Evolutionary conservation across 2,113 vertebrate genomes (phyloP).

Genomic region (Pogonocichla stellata): DNA sequence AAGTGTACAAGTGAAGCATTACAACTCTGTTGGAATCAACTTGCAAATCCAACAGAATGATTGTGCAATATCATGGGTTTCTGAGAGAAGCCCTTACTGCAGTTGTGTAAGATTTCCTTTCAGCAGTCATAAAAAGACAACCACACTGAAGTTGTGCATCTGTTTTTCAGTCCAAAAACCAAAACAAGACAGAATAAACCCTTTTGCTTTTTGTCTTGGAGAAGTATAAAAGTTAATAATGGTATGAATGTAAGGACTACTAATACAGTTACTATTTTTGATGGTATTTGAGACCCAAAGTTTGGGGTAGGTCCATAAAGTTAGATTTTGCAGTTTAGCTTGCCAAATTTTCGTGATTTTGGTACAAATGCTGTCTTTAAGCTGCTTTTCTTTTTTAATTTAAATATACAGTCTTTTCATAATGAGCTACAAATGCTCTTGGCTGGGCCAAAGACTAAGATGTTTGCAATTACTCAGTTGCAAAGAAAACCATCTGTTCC

Average conservation of each 20-base stretch:
- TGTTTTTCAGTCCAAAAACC: neutral
- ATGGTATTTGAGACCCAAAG: neutral
- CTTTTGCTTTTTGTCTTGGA: neutral
- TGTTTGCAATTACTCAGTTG: neutral
- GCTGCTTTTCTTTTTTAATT: neutral
- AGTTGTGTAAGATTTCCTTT: neutral
- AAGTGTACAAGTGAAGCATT: slow-evolving; percentile 9
- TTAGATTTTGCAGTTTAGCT: neutral
- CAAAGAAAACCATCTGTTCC: slow-evolving; percentile 35
- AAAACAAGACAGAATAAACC: neutral
- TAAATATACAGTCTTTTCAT: neutral
- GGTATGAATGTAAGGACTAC: neutral
- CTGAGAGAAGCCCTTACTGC: slow-evolving; percentile 8
- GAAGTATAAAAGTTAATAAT: neutral
- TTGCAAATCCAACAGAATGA: neutral
- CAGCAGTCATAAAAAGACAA: neutral
- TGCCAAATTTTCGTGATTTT: slow-evolving; percentile 17
- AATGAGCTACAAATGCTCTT: neutral
- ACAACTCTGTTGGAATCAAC: neutral
- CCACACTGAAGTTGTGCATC: neutral
- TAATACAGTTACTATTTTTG: neutral
- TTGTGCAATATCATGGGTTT: slow-evolving; percentile 21
- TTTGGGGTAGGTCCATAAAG: neutral
- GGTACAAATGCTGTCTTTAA: neutral
- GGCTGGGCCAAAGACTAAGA: neutral